A percentile compares a stretch with the other conserved stretches of the same genome.
phyloP scores from a whole-genome alignment of 1,140 invertebrate genomes.

The Amyelois transitella region DNA sequence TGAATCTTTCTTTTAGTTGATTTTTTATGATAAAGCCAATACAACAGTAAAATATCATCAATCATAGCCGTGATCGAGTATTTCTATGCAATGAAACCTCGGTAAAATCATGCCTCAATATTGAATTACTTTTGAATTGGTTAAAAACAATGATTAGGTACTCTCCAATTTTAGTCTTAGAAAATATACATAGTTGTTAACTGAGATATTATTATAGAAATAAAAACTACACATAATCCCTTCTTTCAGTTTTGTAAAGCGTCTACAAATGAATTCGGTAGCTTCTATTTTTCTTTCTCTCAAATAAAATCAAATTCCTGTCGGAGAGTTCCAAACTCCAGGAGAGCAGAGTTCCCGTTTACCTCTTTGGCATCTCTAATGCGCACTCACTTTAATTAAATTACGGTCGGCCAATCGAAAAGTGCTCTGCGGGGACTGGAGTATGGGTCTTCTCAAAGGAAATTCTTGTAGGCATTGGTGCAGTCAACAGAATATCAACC shows the following conservation, averaged over 20 bases:
- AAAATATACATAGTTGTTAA: no score
- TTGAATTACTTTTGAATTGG: background rate
- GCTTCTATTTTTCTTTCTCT: conserved; percentile 11
- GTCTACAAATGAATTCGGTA: background rate
- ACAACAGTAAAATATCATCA: background rate
- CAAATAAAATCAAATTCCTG: conserved; percentile 29
- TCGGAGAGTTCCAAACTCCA: conserved; percentile 16
- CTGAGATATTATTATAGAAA: no score
- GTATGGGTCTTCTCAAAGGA: background rate
- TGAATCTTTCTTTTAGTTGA: background rate
- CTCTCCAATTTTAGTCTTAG: no score
- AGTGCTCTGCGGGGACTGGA: conserved; percentile 25
- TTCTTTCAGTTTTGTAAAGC: no score
- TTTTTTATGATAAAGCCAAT: background rate
- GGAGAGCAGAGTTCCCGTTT: conserved; percentile 36
- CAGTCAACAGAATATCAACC: no score
- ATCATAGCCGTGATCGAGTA: background rate
- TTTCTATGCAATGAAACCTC: background rate
- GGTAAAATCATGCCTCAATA: background rate
- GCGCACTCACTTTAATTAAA: conserved; percentile 59
- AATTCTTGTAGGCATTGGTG: background rate
- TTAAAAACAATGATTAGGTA: no score
- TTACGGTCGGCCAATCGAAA: conserved; percentile 45
- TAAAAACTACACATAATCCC: no score
- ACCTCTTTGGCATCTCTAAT: conserved; percentile 43